Percentiles rank a stretch among this genome's conserved stretches.
Conservation (phyloP, 1,140 invertebrate genomes). For the Hydropsyche tenuis region DNA sequence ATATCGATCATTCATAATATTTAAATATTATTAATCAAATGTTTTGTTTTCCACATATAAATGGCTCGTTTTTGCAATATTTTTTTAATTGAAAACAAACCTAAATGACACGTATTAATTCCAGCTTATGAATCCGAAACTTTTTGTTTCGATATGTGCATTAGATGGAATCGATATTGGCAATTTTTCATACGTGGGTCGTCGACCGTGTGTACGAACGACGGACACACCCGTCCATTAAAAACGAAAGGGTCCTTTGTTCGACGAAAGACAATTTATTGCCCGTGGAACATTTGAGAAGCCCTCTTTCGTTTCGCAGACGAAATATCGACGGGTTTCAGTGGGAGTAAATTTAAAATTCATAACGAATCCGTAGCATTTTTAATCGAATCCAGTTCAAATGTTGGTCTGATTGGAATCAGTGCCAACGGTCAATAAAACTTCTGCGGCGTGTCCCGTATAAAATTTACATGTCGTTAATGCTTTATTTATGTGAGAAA, state of each 20-base stretch:
- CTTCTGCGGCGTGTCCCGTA: background rate
- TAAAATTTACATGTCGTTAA: background rate
- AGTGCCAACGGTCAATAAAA: constrained; percentile 17
- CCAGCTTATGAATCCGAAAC: too few species aligned
- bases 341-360: background rate
- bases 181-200: constrained; percentile 6
- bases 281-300: too few species aligned
- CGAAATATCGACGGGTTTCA: background rate
- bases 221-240: constrained; percentile 13
- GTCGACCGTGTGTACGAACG: background rate
- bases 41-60: too few species aligned
- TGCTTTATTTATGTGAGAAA: background rate
- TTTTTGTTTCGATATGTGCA: too few species aligned
- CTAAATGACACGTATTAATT: too few species aligned
- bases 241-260: too few species aligned
- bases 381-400: constrained; percentile 22
- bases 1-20: too few species aligned
- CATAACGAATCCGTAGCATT: background rate
- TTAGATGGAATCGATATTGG: background rate
- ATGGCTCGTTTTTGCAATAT: too few species aligned
- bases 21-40: too few species aligned
- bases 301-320: background rate
- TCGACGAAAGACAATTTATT: too few species aligned
- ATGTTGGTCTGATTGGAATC: constrained; percentile 19
- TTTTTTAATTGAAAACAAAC: too few species aligned